Base-by-base conservation (phyloP, 2,888 invertebrate genomes). In the Dasypolia templi region DNA sequence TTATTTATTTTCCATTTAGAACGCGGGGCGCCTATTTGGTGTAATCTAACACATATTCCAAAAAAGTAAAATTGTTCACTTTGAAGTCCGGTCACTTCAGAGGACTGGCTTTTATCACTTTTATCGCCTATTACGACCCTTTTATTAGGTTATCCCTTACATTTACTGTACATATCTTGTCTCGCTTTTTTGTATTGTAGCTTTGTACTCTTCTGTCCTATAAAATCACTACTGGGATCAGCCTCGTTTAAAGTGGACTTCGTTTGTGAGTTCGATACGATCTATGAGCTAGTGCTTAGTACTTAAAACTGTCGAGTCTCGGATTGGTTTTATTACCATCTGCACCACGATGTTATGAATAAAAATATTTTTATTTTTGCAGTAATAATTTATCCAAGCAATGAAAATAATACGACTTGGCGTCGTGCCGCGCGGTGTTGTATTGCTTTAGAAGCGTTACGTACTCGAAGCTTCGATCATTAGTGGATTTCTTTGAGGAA, bases 341-440 rank as follows among this genome's bases (percentile, higher is more conserved):
- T 51, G 51, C 59, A 63, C 62, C 4, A 26, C 17, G 58, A 63
- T 65, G 39, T 59, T 69, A 39, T 63, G 46, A 75, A 55, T 72
- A 22, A 55, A 78, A 72, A 68, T 58, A 59, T 71, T 71, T 53
- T 58, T 71, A 44, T 69, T 63, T 63, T 68, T 56, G 22, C 39
- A 44, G 49, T 72, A 68, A 82, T 68, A 70, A 73, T 82, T 77
- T 73, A 79, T 86, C 77, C 86, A 86, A 84, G 79, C 74, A 79
- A 82, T 84, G 83, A 76, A 87, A 86, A 84, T 88, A 89, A 89
- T 83, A 77, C 62, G 76, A 79, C 67, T 91, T 90, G 90, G 91
- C 88, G 67, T 44, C 70, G 49, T 89, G 89, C 89, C 90, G 86
- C 61, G 75, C 49, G 76, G 72, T 82, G 78, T 88, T 82, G 79